These are phyloP conservation scores for Pachliopta kotzebuea DNA, from an alignment of 2,888 invertebrate species.

Conservation along the genomic window DNA sequence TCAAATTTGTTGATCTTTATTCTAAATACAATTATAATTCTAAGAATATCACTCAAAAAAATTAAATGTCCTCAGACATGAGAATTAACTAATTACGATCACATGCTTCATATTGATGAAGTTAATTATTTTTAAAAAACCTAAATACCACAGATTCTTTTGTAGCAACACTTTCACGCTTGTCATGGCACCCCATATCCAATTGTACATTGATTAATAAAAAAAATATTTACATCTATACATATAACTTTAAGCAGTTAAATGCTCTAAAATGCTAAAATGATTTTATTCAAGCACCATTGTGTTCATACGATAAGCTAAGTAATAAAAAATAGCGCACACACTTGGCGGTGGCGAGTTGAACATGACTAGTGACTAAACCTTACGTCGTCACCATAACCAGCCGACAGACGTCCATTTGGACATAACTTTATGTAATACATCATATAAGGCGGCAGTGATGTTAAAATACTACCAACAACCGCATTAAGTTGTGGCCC, in stretches of 20 bases:
- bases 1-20: slow-evolving; percentile 14
- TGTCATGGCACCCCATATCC: slow-evolving; percentile 60
- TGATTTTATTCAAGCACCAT: slow-evolving; percentile 59
- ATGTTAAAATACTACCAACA: too few species aligned
- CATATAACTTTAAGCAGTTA: slow-evolving; percentile 52
- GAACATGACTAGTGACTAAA: not conserved
- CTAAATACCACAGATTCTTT: slow-evolving; percentile 31
- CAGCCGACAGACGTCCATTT: too few species aligned
- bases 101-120: slow-evolving; percentile 22
- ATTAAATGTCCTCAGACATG: slow-evolving; percentile 13
- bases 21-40: slow-evolving; percentile 12
- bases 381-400: not conserved
- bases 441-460: too few species aligned
- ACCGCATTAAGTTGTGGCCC: too few species aligned
- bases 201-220: slow-evolving; percentile 34
- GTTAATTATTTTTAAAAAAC: slow-evolving; percentile 22
- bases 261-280: slow-evolving; percentile 76
- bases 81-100: slow-evolving; percentile 23
- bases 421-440: too few species aligned
- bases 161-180: slow-evolving; percentile 33
- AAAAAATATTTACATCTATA: slow-evolving; percentile 53
- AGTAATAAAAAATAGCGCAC: slow-evolving; percentile 7
- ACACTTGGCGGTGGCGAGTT: not conserved
- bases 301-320: slow-evolving; percentile 36
- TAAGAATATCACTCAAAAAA: slow-evolving; percentile 24